Conservation (phyloP, 2,888 invertebrate genomes). For the Zhengitettix transpicula region DNA sequence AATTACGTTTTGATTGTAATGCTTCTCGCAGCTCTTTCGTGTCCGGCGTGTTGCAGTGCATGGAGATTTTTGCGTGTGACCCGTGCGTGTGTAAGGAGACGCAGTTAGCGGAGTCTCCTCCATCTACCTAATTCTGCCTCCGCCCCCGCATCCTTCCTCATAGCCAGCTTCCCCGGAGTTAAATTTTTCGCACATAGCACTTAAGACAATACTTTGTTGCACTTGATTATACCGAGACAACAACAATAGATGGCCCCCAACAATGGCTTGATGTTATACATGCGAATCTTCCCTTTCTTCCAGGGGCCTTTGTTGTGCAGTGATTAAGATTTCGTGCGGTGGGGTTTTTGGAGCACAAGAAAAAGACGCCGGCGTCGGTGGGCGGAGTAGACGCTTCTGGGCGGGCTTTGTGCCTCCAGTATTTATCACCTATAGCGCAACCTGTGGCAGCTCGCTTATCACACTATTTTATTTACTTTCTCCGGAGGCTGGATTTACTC, state of each 20-base stretch:
- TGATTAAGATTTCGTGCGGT: constrained; percentile 6
- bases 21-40: too few species aligned
- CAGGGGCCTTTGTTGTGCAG: constrained; percentile 3
- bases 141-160: too few species aligned
- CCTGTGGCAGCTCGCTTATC: neutral
- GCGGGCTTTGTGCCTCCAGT: neutral
- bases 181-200: too few species aligned
- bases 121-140: too few species aligned
- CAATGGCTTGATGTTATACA: neutral
- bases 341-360: neutral
- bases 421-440: neutral
- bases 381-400: neutral
- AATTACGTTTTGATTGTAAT: too few species aligned
- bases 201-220: neutral
- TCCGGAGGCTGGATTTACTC: neutral
- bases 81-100: too few species aligned
- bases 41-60: too few species aligned
- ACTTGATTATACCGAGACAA: neutral
- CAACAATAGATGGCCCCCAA: neutral
- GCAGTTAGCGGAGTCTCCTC: too few species aligned
- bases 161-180: too few species aligned
- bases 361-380: neutral
- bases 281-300: constrained; percentile 4
- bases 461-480: neutral
- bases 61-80: too few species aligned